Evolutionary conservation across 2,113 vertebrate genomes (phyloP), one percentile per base, ranked within the genome.

Genomic region (Etheostoma spectabile): DNA sequence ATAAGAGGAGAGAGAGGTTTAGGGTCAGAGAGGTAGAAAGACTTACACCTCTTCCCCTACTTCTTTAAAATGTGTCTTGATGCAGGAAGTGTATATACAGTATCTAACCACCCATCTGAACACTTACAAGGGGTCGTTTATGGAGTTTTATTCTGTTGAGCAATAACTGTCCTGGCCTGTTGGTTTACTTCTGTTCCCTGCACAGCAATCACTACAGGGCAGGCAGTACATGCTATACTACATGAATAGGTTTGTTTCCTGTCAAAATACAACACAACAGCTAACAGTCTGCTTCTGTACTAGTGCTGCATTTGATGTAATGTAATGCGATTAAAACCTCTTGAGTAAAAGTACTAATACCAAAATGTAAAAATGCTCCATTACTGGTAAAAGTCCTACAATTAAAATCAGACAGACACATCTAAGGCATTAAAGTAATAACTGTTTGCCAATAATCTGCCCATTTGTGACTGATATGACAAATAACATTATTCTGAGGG

Each of bases 71-170:
- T 64, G 48, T 48, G 45, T 24, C 62, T 83, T n/a, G 56, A 1
- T 42, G 76, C 27, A 61, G 77, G 88, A 88, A 84, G 64, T 61
- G 65, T 64, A 70, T 67, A 59, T 57, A 52, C 53, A 68, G 72
- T 62, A 45, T 78, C 19, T 69, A 21, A 68, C 80, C 80, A n/a
- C 82, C 74, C 55, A 79, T 48, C 65, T 77, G 73, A 46, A 49
- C 35, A 7, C 27, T 60, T 27, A 70, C 77, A 87, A 70, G 60
- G 74, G 78, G 80, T 79, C 64, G 33, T 83, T 82, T 79, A 83
- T 72, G 72, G 75, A 64, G 67, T 62, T 70, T 38, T 79, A 56
- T 82, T 51, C 60, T 57, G 60, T 89, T 89, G 78, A 81, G 85
- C 85, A 89, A 91, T 73, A 90, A 74, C 52, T 21, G 33, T 22